Evolutionary conservation across 2,113 vertebrate genomes (phyloP).

Genomic region (Chloebia gouldiae): DNA sequence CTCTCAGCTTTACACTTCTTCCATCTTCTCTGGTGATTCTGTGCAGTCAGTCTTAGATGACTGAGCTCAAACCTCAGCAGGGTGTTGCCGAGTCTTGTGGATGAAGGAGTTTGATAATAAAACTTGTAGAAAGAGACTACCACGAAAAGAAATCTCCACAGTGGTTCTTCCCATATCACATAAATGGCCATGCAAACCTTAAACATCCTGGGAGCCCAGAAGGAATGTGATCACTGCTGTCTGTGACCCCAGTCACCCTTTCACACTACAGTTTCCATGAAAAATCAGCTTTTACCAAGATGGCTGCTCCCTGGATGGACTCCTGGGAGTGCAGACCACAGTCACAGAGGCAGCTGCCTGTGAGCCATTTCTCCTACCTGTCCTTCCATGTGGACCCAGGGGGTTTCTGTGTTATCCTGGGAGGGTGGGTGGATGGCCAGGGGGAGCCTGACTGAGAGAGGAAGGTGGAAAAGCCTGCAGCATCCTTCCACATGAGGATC

Average conservation of each 20-base stretch:
- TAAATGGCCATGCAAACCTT: background rate
- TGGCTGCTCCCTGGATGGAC: background rate
- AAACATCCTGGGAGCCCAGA: background rate
- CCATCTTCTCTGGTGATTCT: background rate
- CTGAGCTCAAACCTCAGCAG: background rate
- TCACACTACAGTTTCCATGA: background rate
- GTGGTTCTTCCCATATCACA: background rate
- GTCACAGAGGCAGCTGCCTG: background rate
- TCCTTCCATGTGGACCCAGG: background rate
- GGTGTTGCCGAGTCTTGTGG: background rate
- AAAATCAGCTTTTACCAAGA: background rate
- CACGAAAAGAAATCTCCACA: background rate
- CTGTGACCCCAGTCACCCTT: background rate
- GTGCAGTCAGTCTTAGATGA: background rate
- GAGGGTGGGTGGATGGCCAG: background rate
- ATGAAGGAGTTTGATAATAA: background rate
- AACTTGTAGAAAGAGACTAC: background rate
- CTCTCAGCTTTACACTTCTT: background rate
- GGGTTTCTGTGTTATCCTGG: background rate
- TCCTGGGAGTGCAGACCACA: background rate
- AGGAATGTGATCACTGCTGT: fast-evolving
- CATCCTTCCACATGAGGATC: background rate
- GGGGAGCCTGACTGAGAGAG: background rate
- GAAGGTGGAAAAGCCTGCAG: background rate
- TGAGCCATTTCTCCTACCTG: background rate